phyloP scores from a whole-genome alignment of 2,888 invertebrate species.

The Oligia fasciuncula region DNA sequence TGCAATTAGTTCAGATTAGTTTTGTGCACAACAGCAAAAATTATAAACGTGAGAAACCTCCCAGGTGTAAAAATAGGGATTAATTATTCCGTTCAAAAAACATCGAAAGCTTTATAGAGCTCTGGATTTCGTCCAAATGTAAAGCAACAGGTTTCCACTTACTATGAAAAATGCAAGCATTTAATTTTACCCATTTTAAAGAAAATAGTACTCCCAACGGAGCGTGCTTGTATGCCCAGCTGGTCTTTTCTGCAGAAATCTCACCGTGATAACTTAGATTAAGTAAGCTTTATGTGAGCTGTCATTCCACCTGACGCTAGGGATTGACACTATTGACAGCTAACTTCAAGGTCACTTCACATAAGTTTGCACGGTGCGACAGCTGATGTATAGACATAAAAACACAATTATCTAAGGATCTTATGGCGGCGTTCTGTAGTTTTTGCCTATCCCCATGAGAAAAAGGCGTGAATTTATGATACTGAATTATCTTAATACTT shows the following conservation, averaged over 20 bases:
- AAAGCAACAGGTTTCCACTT: slow-evolving; percentile 33
- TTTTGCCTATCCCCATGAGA: not conserved
- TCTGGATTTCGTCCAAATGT: slow-evolving; percentile 22
- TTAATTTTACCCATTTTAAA: slow-evolving; percentile 1
- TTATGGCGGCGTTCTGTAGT: not conserved
- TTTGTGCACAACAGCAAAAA: not conserved
- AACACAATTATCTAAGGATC: not conserved
- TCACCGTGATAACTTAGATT: not conserved
- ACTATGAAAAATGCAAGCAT: not conserved
- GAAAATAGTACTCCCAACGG: not conserved
- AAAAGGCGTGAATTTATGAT: not conserved
- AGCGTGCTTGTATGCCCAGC: not conserved
- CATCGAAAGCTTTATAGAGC: not conserved
- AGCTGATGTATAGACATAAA: no score
- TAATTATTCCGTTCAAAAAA: slow-evolving; percentile 30
- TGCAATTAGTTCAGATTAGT: not conserved
- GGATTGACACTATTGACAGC: not conserved
- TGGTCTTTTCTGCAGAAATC: not conserved
- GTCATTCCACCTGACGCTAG: not conserved
- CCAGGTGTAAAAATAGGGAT: slow-evolving; percentile 11
- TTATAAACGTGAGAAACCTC: not conserved
- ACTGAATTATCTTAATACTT: not conserved
- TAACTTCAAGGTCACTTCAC: not conserved
- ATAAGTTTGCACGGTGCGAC: not conserved
- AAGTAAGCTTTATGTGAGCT: not conserved